Evolutionary conservation across 2,113 vertebrate species (phyloP).

Genomic region (Anser cygnoides): DNA sequence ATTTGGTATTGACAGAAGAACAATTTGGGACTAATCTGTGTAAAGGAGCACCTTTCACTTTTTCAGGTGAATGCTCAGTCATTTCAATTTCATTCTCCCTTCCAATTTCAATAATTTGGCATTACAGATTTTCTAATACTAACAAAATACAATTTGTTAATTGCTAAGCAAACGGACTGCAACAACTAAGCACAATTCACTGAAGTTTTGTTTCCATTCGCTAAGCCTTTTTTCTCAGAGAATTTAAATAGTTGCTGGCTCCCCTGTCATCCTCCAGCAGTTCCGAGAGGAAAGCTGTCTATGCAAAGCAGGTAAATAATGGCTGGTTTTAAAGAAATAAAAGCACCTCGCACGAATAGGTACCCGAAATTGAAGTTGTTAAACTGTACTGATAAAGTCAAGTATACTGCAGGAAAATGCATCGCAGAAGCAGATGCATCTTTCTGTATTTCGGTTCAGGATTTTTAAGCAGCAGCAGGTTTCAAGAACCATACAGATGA

Average conservation of each 20-base stretch:
- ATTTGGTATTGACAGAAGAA: not conserved
- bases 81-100: not conserved
- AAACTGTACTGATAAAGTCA: not conserved
- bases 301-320: not conserved
- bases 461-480: not conserved
- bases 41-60: not conserved
- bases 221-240: not conserved
- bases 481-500: not conserved
- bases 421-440: not conserved
- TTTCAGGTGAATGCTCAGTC: not conserved
- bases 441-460: not conserved
- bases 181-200: not conserved
- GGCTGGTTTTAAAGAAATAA: not conserved
- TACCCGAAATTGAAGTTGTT: not conserved
- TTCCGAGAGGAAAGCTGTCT: not conserved
- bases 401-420: not conserved
- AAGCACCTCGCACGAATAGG: not conserved
- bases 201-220: not conserved
- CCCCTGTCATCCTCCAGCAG: not conserved
- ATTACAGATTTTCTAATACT: not conserved
- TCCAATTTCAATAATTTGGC: not conserved
- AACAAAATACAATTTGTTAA: not conserved
- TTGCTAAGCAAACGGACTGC: not conserved
- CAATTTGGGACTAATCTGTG: not conserved
- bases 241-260: not conserved